Evolutionary conservation across 53 echinoderm and acorn worm species (phyloP), one percentile per base, ranked within the genome.

Genomic region (Temnopleurus reevesii): DNA sequence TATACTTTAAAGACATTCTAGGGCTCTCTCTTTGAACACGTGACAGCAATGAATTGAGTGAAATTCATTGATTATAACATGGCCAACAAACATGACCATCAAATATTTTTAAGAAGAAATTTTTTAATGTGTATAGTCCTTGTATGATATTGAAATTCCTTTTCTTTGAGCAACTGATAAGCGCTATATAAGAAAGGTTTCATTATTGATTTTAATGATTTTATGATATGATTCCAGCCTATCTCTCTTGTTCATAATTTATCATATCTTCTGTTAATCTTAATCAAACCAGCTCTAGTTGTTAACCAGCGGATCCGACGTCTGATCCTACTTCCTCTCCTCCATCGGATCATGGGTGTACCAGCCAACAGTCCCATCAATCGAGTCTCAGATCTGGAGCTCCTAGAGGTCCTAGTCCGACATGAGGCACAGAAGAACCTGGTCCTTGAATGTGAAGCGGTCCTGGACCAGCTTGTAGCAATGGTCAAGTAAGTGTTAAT

Each of bases 301-400:
- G 90, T 93, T 10, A 90, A 90, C 43, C 60, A 93, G 18, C 76
- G 93, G 24, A 90, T 93, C 4, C 38, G 60, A 0, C 58, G 71
- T 41, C 90, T 93, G 47, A 85, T 93, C n/a, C 76, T 93, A 19
- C 61, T 38, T 2, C 93, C 93, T 18, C 41, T 77, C 27, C 76
- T 93, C 19, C 83, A 93, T 33, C 90, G 83, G 10, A 33, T 93
- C 27, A 35, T 86, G 12, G 84, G 61, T 17, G 58, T 90, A 12
- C 90, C 93, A 35, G 90, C 90, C 17, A 90, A 85, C 66, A 84
- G 93, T 79, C 59, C 86, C 19, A 93, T 93, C 64, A 93, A 90
- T 46, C 58, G 93, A 18, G 90, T 90, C 35, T 86, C 90, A 12
- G 90, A 90, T 28, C 43, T 93, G 25, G 93, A 93, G 46, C 77